phyloP scores from a whole-genome alignment of 2,113 vertebrate species.

The Erinaceus europaeus region DNA sequence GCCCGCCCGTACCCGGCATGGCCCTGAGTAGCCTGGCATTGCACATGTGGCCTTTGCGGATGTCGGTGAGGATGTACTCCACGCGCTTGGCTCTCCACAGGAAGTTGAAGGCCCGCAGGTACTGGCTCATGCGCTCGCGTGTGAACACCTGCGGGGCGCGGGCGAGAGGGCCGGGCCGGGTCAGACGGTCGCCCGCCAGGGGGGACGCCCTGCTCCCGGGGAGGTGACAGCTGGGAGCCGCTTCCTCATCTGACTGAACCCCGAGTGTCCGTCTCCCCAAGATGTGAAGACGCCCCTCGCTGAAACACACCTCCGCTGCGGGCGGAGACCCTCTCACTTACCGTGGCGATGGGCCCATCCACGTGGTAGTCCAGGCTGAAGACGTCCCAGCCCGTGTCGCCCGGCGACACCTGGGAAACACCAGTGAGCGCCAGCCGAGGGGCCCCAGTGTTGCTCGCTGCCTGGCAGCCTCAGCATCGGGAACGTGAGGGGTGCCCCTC shows the following conservation, averaged over 20 bases:
- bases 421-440: no score
- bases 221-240: no score
- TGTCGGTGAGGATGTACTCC: slow-evolving; percentile 98
- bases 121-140: slow-evolving; percentile 98
- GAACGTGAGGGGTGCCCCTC: no score
- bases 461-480: no score
- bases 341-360: slow-evolving; percentile 97
- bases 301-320: neutral
- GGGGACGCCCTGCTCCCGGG: no score
- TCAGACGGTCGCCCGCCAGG: no score
- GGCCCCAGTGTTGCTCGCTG: no score
- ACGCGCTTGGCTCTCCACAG: slow-evolving; percentile 97
- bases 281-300: no score
- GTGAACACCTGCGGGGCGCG: slow-evolving; percentile 90
- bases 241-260: no score
- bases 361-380: slow-evolving; percentile 99
- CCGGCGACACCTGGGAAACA: slow-evolving; percentile 92
- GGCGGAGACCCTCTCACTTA: no score
- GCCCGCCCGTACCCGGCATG: slow-evolving; percentile 89
- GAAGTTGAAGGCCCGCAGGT: slow-evolving; percentile 97
- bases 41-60: slow-evolving; percentile 99
- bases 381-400: slow-evolving; percentile 98
- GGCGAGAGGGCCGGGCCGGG: neutral
- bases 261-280: neutral
- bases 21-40: slow-evolving; percentile 94